Evolutionary conservation across 2,888 invertebrate species (phyloP).

Genomic region (Xestia xanthographa): DNA sequence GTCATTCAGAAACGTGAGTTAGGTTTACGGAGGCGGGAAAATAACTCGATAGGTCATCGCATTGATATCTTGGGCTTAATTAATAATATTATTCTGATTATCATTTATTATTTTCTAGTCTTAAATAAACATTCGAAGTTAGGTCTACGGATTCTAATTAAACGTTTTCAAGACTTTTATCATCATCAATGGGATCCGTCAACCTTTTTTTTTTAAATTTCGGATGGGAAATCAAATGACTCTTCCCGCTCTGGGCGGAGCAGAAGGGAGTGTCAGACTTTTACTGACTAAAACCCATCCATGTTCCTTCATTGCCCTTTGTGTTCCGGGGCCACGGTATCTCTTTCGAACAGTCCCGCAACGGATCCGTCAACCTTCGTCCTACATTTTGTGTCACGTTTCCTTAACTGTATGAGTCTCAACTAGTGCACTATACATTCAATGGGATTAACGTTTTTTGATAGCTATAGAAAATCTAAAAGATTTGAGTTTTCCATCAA

Average conservation of each 20-base stretch:
- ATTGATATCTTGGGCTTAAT: slow-evolving; percentile 29
- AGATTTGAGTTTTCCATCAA: not conserved
- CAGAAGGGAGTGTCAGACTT: too few relatives aligned
- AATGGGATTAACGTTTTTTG: not conserved
- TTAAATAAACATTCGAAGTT: not conserved
- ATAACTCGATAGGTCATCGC: slow-evolving; percentile 30
- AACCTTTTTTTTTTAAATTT: too few relatives aligned
- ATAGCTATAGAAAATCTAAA: not conserved
- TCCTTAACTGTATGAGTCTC: accelerated
- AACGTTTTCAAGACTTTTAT: not conserved
- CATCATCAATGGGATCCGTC: not conserved
- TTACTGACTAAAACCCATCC: too few relatives aligned
- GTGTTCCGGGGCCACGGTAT: too few relatives aligned
- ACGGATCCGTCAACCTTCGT: not conserved
- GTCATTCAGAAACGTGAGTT: slow-evolving; percentile 53
- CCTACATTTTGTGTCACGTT: not conserved
- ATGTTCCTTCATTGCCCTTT: too few relatives aligned
- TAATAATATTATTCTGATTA: slow-evolving; percentile 29
- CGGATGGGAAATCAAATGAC: too few relatives aligned
- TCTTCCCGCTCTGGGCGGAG: too few relatives aligned
- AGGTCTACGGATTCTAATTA: not conserved
- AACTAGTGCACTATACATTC: not conserved
- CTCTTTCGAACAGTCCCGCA: too few relatives aligned
- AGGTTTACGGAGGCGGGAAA: slow-evolving; percentile 12
- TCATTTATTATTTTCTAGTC: slow-evolving; percentile 7